A percentile compares a stretch with the other conserved stretches of the same genome.
These are phyloP conservation scores for Campaea margaritaria DNA, from an alignment of 2,888 invertebrate species.

Conservation along the genomic window DNA sequence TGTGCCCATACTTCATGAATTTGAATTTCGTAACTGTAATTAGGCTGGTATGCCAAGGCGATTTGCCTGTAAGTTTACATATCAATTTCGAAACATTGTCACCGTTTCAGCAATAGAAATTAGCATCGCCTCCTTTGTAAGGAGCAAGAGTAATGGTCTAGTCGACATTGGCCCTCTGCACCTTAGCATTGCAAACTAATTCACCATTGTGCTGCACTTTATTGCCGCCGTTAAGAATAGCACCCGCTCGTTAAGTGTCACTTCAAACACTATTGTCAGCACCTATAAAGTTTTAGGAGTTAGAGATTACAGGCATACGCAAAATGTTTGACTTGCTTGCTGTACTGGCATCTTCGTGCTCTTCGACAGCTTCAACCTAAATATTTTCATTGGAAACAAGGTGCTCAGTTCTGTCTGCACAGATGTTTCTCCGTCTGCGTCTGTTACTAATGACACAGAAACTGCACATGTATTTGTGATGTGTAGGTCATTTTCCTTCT, in stretches of 20 bases:
- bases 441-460: constrained; percentile 53
- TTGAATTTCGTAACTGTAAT: constrained; percentile 26
- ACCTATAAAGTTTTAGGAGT: constrained; percentile 51
- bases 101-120: constrained; percentile 21
- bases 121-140: constrained; percentile 15
- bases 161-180: constrained; percentile 55
- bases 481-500: constrained; percentile 40
- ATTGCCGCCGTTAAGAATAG: constrained; percentile 66
- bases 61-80: constrained; percentile 27
- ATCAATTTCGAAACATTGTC: constrained; percentile 30
- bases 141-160: constrained; percentile 27
- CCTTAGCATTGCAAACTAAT: constrained; percentile 53
- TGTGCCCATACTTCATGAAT: constrained; percentile 25
- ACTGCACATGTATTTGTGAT: constrained; percentile 45
- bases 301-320: constrained; percentile 43
- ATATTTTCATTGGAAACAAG: constrained; percentile 34
- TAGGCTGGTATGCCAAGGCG: constrained; percentile 27
- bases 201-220: constrained; percentile 62
- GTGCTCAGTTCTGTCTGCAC: constrained; percentile 48
- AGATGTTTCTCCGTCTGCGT: constrained; percentile 50
- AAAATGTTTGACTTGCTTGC: constrained; percentile 28
- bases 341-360: constrained; percentile 9
- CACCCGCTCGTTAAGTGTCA: constrained; percentile 60
- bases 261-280: constrained; percentile 50
- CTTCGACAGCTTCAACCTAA: constrained; percentile 28